Evolutionary conservation across 2,113 vertebrate species (phyloP).

Genomic region (Haplotaxodon microlepis): DNA sequence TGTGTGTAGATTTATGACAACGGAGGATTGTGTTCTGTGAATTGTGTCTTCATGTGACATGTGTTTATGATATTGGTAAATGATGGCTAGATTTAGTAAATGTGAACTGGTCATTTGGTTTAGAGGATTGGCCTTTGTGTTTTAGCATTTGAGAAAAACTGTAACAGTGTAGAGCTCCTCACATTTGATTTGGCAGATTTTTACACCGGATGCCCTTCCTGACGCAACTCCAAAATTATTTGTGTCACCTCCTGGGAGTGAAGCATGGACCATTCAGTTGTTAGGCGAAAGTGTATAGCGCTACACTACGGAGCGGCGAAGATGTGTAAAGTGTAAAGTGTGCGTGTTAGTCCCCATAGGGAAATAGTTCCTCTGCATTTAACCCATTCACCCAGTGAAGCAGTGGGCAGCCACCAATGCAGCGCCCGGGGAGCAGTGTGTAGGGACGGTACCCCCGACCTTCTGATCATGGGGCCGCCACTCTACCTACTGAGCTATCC

Average conservation of each 20-base stretch:
- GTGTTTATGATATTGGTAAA: not conserved
- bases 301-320: rapidly evolving
- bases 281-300: not conserved
- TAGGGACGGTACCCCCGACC: too few species aligned
- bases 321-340: not conserved
- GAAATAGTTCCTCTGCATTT: too few species aligned
- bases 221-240: not conserved
- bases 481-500: too few species aligned
- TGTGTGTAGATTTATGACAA: not conserved
- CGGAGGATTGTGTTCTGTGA: not conserved
- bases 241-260: not conserved
- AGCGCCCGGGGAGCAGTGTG: too few species aligned
- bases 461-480: too few species aligned
- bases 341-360: too few species aligned
- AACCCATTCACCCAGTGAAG: too few species aligned
- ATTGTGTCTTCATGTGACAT: not conserved
- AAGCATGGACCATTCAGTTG: not conserved
- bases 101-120: not conserved
- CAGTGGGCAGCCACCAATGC: too few species aligned
- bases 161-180: not conserved
- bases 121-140: not conserved
- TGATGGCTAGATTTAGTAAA: not conserved
- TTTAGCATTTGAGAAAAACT: not conserved
- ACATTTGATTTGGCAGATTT: not conserved
- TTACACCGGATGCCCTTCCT: not conserved